Evolutionary conservation across 2,113 vertebrate genomes (phyloP), one percentile per base, ranked within the genome.

Genomic region (Cynoglossus semilaevis): DNA sequence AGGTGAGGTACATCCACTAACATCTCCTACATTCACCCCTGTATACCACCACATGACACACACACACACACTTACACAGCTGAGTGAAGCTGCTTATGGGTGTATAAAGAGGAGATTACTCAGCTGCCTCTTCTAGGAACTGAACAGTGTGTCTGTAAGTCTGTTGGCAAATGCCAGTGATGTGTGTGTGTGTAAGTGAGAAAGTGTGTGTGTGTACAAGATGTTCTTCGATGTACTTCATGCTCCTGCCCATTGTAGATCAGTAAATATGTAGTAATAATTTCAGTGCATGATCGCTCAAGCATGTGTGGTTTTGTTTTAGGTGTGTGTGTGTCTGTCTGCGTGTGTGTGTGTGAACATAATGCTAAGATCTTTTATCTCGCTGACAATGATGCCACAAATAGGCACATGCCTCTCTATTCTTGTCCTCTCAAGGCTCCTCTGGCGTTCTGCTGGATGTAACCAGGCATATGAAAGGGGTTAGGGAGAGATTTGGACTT

Each of bases 361-460:
- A 54, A 61, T 55, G 58, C 47, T 63, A 60, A 63, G 61, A 84
- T 76, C 41, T 78, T 80, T 75, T 67, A 76, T 82, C 61, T 64
- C 43, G 17, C 15, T 51, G 78, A 83, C 81, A 82, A 85, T 85
- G 73, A 81, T 50, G 41, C 59, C 67, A 77, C 76, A 83, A 83
- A 87, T 85, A 86, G 77, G n/a, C 54, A 64, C 79, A 76, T 76
- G 63, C 77, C 78, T 60, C 57, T 59, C 78, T 82, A 84, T 86
- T 84, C 74, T 74, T 76, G 60, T 75, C 72, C 70, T 73, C 70
- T 76, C 72, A 75, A 77, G 75, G 67, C 83, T 81, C 69, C 81
- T 81, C 79, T 79, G 77, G 63, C 12, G 62, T 74, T 71, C 18
- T 69, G 52, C 17, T 64, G 71, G 60, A 76, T 58, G 50, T 48